Evolutionary conservation across 2,797 vertebrate genomes (phyloP).

Genomic region (Hipposideros larvatus): DNA sequence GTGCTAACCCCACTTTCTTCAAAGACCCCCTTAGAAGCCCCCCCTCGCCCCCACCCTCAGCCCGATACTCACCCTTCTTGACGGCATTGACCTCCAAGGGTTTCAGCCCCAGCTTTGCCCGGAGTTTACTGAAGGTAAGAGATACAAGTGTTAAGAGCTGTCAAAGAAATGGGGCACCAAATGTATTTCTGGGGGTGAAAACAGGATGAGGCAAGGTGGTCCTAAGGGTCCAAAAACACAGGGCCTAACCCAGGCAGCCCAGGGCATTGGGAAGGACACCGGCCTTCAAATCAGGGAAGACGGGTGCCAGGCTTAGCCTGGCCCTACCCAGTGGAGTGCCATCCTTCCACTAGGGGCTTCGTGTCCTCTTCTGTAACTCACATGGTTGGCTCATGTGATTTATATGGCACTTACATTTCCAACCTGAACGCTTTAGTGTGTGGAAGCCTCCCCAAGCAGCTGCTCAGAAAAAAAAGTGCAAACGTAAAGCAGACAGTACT

Average conservation of each 20-base stretch:
- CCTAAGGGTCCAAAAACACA: background rate
- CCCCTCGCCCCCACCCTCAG: background rate
- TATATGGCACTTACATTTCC: fast-evolving
- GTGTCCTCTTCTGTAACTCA: background rate
- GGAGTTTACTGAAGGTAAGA: constrained; percentile 90
- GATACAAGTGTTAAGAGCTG: background rate
- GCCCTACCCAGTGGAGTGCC: background rate
- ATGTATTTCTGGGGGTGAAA: background rate
- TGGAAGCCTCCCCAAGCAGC: background rate
- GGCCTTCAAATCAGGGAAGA: background rate
- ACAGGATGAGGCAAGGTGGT: background rate
- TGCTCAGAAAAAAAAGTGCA: background rate
- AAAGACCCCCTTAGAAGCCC: background rate
- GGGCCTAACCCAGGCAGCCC: background rate
- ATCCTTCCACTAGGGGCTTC: background rate
- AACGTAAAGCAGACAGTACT: constrained; percentile 49
- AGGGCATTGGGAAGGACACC: background rate
- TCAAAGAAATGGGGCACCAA: background rate
- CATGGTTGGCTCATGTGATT: background rate
- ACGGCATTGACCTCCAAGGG: constrained; percentile 92
- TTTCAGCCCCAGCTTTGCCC: constrained; percentile 95
- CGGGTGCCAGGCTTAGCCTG: fast-evolving
- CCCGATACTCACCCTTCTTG: constrained; percentile 90
- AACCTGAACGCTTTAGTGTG: fast-evolving
- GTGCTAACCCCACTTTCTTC: background rate